These are phyloP conservation scores for Drosophila hamatofila DNA, from an alignment of 2,888 invertebrate species.

Conservation along the genomic window DNA sequence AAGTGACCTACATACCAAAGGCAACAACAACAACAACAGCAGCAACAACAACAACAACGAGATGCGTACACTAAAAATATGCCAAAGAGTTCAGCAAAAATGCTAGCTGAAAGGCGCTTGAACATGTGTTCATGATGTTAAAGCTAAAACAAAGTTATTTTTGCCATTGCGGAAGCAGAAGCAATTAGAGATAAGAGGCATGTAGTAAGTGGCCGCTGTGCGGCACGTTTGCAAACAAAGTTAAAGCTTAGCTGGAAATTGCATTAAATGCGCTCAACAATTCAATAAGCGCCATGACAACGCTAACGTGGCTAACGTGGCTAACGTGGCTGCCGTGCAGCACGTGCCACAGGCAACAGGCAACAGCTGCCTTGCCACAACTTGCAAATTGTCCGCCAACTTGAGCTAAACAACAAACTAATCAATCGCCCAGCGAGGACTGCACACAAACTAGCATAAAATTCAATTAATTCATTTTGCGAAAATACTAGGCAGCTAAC, in stretches of 20 bases:
- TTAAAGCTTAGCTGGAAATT: conserved; percentile 34
- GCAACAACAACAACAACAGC: conserved; percentile 13
- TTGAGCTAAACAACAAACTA: conserved; percentile 44
- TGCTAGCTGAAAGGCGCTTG: conserved; percentile 27
- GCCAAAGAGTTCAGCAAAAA: conserved; percentile 8
- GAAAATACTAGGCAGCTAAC: conserved; percentile 21
- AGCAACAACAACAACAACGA: conserved; percentile 1
- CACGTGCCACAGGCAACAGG: conserved; percentile 33
- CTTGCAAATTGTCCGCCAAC: conserved; percentile 15
- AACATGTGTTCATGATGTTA: conserved; percentile 35
- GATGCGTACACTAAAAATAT: conserved; percentile 38
- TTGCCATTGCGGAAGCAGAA: conserved; percentile 18
- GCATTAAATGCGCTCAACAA: conserved; percentile 68
- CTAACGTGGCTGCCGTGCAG: not conserved
- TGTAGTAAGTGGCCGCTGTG: conserved; percentile 17
- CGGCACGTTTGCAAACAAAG: conserved; percentile 37
- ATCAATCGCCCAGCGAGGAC: conserved; percentile 64
- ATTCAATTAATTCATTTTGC: conserved; percentile 71
- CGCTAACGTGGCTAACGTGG: conserved; percentile 19
- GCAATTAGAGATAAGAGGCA: conserved; percentile 65
- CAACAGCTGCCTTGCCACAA: not conserved
- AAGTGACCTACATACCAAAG: conserved; percentile 59
- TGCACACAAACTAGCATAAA: conserved; percentile 47
- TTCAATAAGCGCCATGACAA: conserved; percentile 65
- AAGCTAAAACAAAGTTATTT: conserved; percentile 7